These are phyloP conservation scores for Busseola fusca DNA, from an alignment of 2,888 invertebrate genomes.

Conservation along the genomic window DNA sequence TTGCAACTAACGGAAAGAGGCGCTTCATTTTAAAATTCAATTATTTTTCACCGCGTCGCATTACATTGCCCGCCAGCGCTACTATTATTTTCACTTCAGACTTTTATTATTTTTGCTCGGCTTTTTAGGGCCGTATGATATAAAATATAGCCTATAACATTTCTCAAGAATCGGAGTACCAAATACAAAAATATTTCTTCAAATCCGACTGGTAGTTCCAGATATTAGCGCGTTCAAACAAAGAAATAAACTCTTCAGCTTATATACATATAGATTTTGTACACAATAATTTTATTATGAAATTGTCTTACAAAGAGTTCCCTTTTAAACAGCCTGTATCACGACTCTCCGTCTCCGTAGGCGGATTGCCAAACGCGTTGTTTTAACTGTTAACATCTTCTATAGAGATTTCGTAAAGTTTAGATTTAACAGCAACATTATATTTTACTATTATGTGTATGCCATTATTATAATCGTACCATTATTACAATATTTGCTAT, in stretches of 20 bases:
- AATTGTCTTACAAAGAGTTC: background rate
- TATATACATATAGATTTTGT: too few relatives aligned
- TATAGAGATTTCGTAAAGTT: constrained; percentile 9
- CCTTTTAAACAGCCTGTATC: background rate
- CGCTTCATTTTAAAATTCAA: background rate
- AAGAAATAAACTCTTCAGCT: too few relatives aligned
- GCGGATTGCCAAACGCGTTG: background rate
- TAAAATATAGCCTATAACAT: too few relatives aligned
- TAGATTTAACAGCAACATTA: background rate
- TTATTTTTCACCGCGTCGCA: too few relatives aligned
- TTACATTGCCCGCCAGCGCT: too few relatives aligned
- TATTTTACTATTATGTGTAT: background rate
- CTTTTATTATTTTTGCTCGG: too few relatives aligned
- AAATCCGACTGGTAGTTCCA: too few relatives aligned
- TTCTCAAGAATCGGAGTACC: too few relatives aligned
- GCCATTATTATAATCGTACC: background rate
- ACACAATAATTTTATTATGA: background rate
- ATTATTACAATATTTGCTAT: constrained; percentile 17
- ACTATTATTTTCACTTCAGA: too few relatives aligned
- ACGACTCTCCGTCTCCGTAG: background rate
- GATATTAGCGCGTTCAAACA: too few relatives aligned
- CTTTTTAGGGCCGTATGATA: too few relatives aligned
- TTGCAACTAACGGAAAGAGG: background rate
- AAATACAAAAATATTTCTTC: too few relatives aligned
- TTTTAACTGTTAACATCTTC: background rate